Conservation (phyloP, 2,888 invertebrate species). For the Philhelius pedissequus region DNA sequence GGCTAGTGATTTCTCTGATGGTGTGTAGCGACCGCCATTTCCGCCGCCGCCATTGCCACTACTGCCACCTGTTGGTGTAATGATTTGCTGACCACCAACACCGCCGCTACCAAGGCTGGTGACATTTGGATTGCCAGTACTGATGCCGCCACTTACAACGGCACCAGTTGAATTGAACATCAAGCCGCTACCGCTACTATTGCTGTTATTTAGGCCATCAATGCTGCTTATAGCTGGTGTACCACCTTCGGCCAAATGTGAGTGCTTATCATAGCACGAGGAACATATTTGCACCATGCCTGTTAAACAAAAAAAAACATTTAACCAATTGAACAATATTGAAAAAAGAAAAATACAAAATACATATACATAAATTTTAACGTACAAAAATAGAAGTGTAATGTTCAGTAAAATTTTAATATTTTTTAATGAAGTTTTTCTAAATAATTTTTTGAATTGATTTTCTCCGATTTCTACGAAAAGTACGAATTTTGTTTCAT, state of each 20-base stretch:
- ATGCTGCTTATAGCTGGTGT: conserved; percentile 70
- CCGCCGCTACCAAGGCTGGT: conserved; percentile 66
- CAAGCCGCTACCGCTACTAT: conserved; percentile 64
- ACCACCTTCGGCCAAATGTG: conserved; percentile 79
- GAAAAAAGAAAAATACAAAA: too few relatives aligned
- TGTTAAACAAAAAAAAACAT: conserved; percentile 75
- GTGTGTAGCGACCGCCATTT: conserved; percentile 75
- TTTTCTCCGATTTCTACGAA: too few relatives aligned
- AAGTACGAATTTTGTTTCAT: too few relatives aligned
- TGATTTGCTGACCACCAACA: conserved; percentile 29
- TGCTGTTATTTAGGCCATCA: conserved; percentile 68
- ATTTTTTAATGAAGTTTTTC: too few relatives aligned
- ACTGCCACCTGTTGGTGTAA: conserved; percentile 11
- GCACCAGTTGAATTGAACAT: conserved; percentile 58
- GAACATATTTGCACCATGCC: conserved; percentile 93
- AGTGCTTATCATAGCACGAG: conserved; percentile 89
- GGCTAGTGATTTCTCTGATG: conserved; percentile 77
- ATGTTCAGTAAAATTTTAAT: too few relatives aligned
- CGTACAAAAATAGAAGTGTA: too few relatives aligned
- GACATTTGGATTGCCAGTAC: conserved; percentile 70
- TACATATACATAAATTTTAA: too few relatives aligned
- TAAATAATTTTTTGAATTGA: too few relatives aligned
- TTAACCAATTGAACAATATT: too few relatives aligned
- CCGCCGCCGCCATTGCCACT: conserved; percentile 35
- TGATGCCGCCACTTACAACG: conserved; percentile 59